phyloP scores from a whole-genome alignment of 2,113 vertebrate species.

The Camelus dromedarius region DNA sequence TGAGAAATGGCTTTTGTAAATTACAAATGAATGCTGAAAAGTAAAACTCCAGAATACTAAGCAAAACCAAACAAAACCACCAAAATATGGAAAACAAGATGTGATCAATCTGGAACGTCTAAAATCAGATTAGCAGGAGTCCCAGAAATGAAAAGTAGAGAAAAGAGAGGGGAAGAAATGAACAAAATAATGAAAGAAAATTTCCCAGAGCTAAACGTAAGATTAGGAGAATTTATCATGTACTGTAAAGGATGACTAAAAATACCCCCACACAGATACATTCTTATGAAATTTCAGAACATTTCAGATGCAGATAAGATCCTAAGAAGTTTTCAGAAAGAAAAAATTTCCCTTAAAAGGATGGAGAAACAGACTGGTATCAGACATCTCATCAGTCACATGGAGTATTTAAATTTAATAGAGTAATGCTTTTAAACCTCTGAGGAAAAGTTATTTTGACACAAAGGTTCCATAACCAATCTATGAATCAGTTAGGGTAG shows the following conservation, averaged over 20 bases:
- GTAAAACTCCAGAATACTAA: not conserved
- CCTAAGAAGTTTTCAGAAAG: not conserved
- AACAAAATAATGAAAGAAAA: not conserved
- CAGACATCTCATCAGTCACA: not conserved
- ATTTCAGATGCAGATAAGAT: not conserved
- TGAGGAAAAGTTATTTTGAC: conserved; percentile 48
- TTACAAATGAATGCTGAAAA: conserved; percentile 7
- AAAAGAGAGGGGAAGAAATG: not conserved
- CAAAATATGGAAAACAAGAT: not conserved
- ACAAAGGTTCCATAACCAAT: not conserved
- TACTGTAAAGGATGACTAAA: not conserved
- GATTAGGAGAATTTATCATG: not conserved
- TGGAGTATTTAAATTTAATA: not conserved
- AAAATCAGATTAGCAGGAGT: not conserved
- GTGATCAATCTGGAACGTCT: not conserved
- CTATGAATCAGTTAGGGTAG: not conserved
- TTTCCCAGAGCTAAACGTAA: not conserved
- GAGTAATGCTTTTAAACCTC: not conserved
- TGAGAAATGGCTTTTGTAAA: not conserved
- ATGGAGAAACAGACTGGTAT: not conserved
- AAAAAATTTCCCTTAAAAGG: not conserved
- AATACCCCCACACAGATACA: not conserved
- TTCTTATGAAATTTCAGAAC: not conserved
- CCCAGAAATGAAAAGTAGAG: not conserved
- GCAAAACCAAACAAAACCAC: not conserved